These are phyloP conservation scores for Hyaena hyaena DNA, from an alignment of 2,113 vertebrate species.

Conservation along the genomic window DNA sequence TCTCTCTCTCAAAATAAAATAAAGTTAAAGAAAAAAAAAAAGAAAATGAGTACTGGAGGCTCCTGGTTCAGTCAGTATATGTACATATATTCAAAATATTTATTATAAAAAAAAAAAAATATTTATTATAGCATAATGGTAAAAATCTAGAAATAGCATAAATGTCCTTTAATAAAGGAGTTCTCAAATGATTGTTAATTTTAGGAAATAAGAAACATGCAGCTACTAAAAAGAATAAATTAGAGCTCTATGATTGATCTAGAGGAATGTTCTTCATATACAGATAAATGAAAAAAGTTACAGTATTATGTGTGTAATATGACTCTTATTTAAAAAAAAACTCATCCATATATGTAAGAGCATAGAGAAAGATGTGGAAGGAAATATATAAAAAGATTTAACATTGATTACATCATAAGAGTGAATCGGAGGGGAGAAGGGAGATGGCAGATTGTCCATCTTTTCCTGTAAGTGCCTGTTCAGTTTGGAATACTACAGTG, in stretches of 20 bases:
- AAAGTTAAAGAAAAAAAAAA: too few relatives aligned
- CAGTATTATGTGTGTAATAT: neutral
- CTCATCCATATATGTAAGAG: neutral
- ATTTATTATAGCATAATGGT: neutral
- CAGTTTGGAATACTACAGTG: neutral
- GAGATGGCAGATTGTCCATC: neutral
- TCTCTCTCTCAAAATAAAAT: too few relatives aligned
- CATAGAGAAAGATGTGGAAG: neutral
- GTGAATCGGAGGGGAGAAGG: neutral
- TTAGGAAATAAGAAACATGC: neutral
- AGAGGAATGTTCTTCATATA: neutral
- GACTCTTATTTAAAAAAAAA: neutral
- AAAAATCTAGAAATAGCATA: neutral
- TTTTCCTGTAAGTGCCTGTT: neutral
- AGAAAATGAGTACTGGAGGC: neutral
- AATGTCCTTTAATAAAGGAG: neutral
- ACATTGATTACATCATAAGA: neutral
- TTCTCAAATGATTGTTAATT: neutral
- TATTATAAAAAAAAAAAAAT: neutral
- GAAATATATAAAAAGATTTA: neutral
- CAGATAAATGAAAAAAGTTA: neutral
- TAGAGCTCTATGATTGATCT: neutral
- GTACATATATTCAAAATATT: neutral
- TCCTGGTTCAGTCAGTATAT: too few relatives aligned
- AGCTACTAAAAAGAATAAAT: neutral